phyloP scores from a whole-genome alignment of 2,888 invertebrate genomes.

The Sepioteuthis lessoniana region DNA sequence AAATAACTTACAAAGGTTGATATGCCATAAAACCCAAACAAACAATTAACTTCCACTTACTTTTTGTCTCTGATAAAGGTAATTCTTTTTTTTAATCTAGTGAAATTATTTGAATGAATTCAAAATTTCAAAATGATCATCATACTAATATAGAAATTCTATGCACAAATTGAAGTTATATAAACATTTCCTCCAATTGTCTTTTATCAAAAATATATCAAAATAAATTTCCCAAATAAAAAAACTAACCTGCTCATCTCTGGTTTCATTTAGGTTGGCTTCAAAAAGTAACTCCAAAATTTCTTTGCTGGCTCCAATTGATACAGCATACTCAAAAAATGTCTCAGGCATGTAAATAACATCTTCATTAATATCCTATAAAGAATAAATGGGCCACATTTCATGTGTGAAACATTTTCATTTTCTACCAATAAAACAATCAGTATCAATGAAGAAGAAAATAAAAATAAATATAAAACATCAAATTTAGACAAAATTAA shows the following conservation, averaged over 20 bases:
- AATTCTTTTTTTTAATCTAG: too few species aligned
- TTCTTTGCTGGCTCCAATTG: conserved; percentile 59
- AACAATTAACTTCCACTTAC: too few species aligned
- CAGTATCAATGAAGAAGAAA: background rate
- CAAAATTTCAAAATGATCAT: too few species aligned
- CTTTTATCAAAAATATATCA: too few species aligned
- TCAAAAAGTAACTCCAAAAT: conserved; percentile 57
- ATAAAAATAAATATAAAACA: background rate
- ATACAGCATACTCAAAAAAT: conserved; percentile 55
- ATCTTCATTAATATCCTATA: conserved; percentile 52
- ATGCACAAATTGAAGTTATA: too few species aligned
- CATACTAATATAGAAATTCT: too few species aligned
- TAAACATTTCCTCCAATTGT: too few species aligned
- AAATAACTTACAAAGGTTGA: too few species aligned
- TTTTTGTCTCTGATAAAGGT: too few species aligned
- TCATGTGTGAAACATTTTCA: background rate
- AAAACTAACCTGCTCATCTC: conserved; percentile 53
- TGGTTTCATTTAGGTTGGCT: conserved; percentile 49
- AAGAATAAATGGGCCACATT: background rate
- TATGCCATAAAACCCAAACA: too few species aligned
- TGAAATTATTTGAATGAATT: too few species aligned
- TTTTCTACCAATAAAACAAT: background rate
- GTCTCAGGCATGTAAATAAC: conserved; percentile 44
- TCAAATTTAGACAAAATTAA: too few species aligned
- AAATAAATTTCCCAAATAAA: background rate